A percentile compares a stretch with the other conserved stretches of the same genome.
phyloP scores from a whole-genome alignment of 2,888 invertebrate genomes.

The Rotaria sp. region DNA sequence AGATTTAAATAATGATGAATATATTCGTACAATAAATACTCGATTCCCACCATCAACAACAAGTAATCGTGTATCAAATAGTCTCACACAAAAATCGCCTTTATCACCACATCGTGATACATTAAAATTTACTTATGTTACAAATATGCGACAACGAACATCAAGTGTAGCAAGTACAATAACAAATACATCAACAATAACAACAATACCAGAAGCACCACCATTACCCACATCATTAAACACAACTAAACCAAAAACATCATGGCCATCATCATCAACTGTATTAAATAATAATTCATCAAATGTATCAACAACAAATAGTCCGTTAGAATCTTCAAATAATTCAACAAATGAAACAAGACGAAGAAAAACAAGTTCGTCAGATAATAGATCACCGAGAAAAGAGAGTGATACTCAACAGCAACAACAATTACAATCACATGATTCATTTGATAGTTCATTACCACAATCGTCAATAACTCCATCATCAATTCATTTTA shows the following conservation, averaged over 20 bases:
- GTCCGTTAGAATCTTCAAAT: not conserved
- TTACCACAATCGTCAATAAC: not conserved
- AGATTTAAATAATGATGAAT: conserved; percentile 27
- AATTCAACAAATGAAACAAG: not conserved
- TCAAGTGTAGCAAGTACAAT: not conserved
- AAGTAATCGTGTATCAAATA: not conserved
- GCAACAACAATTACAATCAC: not conserved
- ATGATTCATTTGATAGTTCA: not conserved
- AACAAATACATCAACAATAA: not conserved
- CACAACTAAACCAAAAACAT: not conserved
- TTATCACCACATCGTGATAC: not conserved
- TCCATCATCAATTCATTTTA: not conserved
- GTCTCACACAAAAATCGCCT: not conserved
- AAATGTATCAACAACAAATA: not conserved
- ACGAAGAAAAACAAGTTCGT: conserved; percentile 13
- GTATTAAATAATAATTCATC: not conserved
- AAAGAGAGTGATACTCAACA: not conserved
- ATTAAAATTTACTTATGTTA: conserved; percentile 10
- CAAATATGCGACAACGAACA: conserved; percentile 1
- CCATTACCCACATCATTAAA: not conserved
- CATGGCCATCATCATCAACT: not conserved
- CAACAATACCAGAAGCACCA: not conserved
- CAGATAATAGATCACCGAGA: not conserved
- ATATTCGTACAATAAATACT: not conserved
- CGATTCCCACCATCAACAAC: not conserved